Evolutionary conservation across 2,797 vertebrate genomes (phyloP).

Genomic region (Sebastes flavidus): DNA sequence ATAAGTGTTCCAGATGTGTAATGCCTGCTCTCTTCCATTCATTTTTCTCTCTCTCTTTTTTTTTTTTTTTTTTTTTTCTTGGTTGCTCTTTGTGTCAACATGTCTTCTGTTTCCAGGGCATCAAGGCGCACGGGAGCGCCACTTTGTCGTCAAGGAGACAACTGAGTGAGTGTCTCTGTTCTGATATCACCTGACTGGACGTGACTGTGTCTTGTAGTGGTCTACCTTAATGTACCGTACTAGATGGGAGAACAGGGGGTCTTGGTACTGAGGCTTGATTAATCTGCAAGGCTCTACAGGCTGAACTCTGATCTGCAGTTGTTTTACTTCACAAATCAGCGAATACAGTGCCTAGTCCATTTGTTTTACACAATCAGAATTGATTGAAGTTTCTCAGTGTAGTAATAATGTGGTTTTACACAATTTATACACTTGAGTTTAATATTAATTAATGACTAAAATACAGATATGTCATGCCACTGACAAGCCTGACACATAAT

Average conservation of each 20-base stretch:
- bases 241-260: slow-evolving; percentile 61
- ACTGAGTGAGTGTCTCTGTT: slow-evolving; percentile 82
- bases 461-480: not conserved
- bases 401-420: not conserved
- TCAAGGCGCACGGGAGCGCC: slow-evolving; percentile 76
- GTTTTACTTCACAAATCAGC: slow-evolving; percentile 62
- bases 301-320: slow-evolving; percentile 21
- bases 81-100: slow-evolving; percentile 67
- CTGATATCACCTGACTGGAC: slow-evolving; percentile 76
- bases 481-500: not conserved
- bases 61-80: slow-evolving; percentile 5
- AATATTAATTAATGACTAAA: not conserved
- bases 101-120: slow-evolving; percentile 81
- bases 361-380: slow-evolving; percentile 4
- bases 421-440: not conserved
- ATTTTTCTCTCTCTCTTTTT: not conserved
- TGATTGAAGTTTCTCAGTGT: not conserved
- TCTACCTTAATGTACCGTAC: slow-evolving; percentile 56
- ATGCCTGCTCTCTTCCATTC: not conserved
- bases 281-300: not conserved
- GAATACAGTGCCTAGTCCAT: not conserved
- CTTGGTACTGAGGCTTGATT: slow-evolving; percentile 68
- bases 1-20: not conserved
- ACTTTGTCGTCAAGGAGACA: slow-evolving; percentile 79
- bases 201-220: slow-evolving; percentile 75